A percentile compares a stretch with the other conserved stretches of the same genome.
These are phyloP conservation scores for Phyto melanocephala DNA, from an alignment of 2,888 invertebrate genomes.

Conservation along the genomic window DNA sequence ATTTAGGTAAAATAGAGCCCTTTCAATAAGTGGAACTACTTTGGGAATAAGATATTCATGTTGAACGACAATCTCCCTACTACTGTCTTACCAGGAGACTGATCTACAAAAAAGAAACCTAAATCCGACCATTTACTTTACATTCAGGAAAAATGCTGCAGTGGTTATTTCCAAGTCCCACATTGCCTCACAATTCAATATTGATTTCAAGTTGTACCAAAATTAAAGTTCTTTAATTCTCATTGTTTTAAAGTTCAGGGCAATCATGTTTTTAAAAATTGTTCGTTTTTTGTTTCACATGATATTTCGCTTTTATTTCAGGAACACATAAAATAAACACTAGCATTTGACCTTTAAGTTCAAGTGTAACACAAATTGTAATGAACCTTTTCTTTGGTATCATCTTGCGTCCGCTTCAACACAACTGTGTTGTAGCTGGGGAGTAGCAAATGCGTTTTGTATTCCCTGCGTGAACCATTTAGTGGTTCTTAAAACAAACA, in stretches of 20 bases:
- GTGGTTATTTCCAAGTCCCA: too few species aligned
- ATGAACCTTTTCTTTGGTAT: constrained; percentile 43
- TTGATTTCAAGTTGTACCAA: neutral
- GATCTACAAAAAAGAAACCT: too few species aligned
- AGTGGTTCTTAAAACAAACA: constrained; percentile 39
- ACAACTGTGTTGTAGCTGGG: neutral
- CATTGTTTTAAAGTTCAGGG: constrained; percentile 8
- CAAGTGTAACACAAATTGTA: constrained; percentile 66
- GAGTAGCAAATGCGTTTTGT: constrained; percentile 48
- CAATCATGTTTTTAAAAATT: constrained; percentile 27
- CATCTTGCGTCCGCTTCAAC: neutral
- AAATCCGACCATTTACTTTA: too few species aligned
- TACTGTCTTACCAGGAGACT: too few species aligned
- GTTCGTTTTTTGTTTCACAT: neutral
- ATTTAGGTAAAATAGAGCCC: too few species aligned
- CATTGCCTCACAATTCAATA: neutral
- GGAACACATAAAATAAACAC: constrained; percentile 60
- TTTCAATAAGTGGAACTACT: too few species aligned
- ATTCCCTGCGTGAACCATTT: constrained; percentile 64
- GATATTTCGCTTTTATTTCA: constrained; percentile 4
- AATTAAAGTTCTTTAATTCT: neutral
- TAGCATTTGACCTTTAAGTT: constrained; percentile 64
- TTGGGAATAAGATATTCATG: too few species aligned
- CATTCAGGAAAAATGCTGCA: too few species aligned
- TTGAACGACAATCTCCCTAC: too few species aligned